A percentile compares a stretch with the other conserved stretches of the same genome.
phyloP scores from a whole-genome alignment of 2,113 vertebrate species.

The Rhegmatorhina hoffmannsi region DNA sequence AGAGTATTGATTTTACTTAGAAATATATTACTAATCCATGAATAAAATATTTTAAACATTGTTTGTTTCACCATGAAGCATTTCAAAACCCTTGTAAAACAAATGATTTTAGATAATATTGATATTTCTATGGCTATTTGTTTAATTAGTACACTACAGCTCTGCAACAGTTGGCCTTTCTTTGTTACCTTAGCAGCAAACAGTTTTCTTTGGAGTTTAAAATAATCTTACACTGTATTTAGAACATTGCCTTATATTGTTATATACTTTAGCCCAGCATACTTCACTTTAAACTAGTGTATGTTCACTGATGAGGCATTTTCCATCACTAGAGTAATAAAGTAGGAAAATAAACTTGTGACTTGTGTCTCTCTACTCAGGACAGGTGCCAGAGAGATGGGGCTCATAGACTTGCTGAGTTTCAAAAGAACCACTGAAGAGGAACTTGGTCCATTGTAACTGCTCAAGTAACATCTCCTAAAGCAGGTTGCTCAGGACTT shows the following conservation, averaged over 20 bases:
- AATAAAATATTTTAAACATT: constrained; percentile 1
- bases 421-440: neutral
- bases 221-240: neutral
- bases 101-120: neutral
- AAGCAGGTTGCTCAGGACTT: neutral
- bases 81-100: constrained; percentile 17
- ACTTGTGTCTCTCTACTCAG: neutral
- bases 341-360: neutral
- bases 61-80: neutral
- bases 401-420: neutral
- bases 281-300: neutral
- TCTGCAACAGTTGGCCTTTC: neutral
- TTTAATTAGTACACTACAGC: neutral
- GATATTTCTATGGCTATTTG: neutral
- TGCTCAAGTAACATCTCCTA: neutral
- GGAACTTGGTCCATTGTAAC: neutral
- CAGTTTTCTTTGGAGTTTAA: neutral
- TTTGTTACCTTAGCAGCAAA: neutral
- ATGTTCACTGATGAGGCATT: neutral
- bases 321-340: neutral
- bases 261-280: neutral
- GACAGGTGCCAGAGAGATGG: neutral
- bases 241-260: neutral
- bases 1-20: constrained; percentile 17
- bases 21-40: constrained; percentile 4